These are phyloP conservation scores for Alauda arvensis DNA, from an alignment of 2,797 vertebrate species.

Conservation along the genomic window DNA sequence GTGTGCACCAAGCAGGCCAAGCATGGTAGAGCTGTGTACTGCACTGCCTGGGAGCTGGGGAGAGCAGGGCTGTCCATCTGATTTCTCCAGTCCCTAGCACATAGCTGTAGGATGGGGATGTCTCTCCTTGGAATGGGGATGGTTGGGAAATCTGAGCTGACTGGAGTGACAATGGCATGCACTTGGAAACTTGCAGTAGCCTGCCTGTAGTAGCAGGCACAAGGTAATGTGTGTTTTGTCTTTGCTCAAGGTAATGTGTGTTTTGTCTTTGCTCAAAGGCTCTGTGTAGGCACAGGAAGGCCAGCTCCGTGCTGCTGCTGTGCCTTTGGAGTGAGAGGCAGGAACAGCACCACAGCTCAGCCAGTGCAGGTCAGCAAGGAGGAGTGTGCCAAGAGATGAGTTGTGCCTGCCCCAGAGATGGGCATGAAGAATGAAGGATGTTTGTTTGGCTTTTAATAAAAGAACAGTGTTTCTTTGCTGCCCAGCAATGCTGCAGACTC, in stretches of 20 bases:
- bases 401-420: background rate
- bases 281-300: background rate
- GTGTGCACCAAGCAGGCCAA: accelerated
- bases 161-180: background rate
- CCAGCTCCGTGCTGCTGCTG: background rate
- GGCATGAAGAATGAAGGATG: background rate
- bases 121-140: background rate
- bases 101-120: background rate
- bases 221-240: background rate
- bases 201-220: background rate
- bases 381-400: background rate
- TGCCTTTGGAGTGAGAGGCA: background rate
- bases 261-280: background rate
- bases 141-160: background rate
- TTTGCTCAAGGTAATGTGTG: background rate
- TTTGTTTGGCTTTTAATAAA: background rate
- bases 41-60: background rate
- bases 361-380: background rate
- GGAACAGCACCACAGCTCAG: background rate
- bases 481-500: too few relatives aligned
- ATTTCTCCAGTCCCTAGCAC: background rate
- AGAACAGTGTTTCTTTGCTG: background rate
- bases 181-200: too few relatives aligned
- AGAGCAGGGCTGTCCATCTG: background rate
- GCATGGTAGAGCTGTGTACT: background rate